These are phyloP conservation scores for Tenthredo livida DNA, from an alignment of 2,888 invertebrate genomes.

Conservation along the genomic window DNA sequence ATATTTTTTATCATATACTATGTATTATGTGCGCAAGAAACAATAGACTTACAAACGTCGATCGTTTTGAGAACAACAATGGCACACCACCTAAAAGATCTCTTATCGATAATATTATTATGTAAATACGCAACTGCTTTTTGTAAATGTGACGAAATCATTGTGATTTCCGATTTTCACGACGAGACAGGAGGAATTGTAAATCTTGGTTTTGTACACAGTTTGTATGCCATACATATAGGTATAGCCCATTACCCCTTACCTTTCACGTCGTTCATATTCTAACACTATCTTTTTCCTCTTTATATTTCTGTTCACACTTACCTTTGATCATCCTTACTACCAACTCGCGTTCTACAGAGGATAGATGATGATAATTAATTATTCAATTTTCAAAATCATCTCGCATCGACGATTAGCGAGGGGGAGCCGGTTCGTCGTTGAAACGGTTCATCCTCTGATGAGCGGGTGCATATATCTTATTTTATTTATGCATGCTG, in stretches of 20 bases:
- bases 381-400: neutral
- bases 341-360: neutral
- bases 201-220: conserved; percentile 77
- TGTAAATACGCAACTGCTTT: conserved; percentile 77
- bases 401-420: neutral
- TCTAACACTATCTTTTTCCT: conserved; percentile 46
- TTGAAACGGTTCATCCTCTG: neutral
- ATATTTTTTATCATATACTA: too few species aligned
- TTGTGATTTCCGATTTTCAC: conserved; percentile 68
- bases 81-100: conserved; percentile 64
- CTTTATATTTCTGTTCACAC: neutral
- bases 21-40: conserved; percentile 28
- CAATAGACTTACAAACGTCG: conserved; percentile 50
- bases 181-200: conserved; percentile 74
- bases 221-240: conserved; percentile 64
- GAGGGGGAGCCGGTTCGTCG: neutral
- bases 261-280: conserved; percentile 23
- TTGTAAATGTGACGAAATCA: conserved; percentile 74
- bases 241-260: conserved; percentile 2
- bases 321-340: neutral
- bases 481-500: neutral
- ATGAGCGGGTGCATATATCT: neutral
- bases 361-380: neutral
- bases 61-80: conserved; percentile 60
- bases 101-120: conserved; percentile 71